phyloP scores from a whole-genome alignment of 2,888 invertebrate species.

The Selenia dentaria region DNA sequence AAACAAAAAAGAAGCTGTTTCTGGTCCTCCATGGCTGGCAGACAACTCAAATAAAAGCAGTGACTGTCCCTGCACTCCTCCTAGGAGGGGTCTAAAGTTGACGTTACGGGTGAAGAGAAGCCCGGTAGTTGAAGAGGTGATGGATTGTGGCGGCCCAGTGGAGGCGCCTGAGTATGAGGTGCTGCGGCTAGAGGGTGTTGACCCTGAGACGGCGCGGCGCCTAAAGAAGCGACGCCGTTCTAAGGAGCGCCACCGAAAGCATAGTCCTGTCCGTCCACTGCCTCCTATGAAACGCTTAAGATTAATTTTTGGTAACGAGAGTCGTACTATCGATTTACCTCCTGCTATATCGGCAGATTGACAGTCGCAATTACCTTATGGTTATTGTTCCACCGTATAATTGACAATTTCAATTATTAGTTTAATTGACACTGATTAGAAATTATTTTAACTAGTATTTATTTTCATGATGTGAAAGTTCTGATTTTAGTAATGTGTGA shows the following conservation, averaged over 20 bases:
- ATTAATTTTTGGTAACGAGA: slow-evolving; percentile 95
- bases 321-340: slow-evolving; percentile 95
- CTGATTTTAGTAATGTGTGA: slow-evolving; percentile 69
- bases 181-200: slow-evolving; percentile 91
- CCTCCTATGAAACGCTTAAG: slow-evolving; percentile 93
- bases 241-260: slow-evolving; percentile 77
- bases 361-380: slow-evolving; percentile 73
- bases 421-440: slow-evolving; percentile 82
- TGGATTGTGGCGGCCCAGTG: slow-evolving; percentile 89
- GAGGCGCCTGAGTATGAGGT: slow-evolving; percentile 93
- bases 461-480: slow-evolving; percentile 71
- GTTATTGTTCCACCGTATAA: slow-evolving; percentile 80
- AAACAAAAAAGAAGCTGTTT: slow-evolving; percentile 66
- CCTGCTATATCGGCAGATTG: slow-evolving; percentile 87
- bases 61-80: slow-evolving; percentile 84
- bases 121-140: slow-evolving; percentile 92
- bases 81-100: slow-evolving; percentile 88
- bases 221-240: slow-evolving; percentile 82
- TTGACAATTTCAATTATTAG: slow-evolving; percentile 70
- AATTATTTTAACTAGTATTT: slow-evolving; percentile 78
- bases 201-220: slow-evolving; percentile 80
- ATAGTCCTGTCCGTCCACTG: slow-evolving; percentile 83
- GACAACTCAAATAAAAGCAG: slow-evolving; percentile 75
- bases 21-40: slow-evolving; percentile 70
- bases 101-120: slow-evolving; percentile 95